phyloP scores from a whole-genome alignment of 2,113 vertebrate species.

The Gnathonemus longibarbis region DNA sequence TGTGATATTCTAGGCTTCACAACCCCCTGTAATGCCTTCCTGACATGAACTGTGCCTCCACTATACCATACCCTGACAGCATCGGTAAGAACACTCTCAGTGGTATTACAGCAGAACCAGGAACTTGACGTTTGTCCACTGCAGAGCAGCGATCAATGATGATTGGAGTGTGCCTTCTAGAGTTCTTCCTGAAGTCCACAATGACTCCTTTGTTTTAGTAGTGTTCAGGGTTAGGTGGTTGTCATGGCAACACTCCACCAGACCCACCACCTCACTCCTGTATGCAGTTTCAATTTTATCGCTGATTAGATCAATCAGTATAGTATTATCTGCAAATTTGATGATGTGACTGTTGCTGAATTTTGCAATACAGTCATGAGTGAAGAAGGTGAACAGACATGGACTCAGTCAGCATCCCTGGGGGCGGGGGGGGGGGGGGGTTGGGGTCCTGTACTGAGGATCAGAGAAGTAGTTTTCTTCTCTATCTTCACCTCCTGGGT shows the following conservation, averaged over 20 bases:
- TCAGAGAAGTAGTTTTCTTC: not conserved
- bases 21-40: not conserved
- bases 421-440: not conserved
- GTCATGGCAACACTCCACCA: not conserved
- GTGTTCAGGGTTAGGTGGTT: not conserved
- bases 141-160: not conserved
- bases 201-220: not conserved
- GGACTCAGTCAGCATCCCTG: not conserved
- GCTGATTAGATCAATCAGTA: not conserved
- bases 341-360: not conserved
- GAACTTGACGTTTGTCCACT: not conserved
- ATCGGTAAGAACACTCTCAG: not conserved
- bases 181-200: not conserved
- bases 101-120: not conserved
- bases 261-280: not conserved
- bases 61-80: not conserved
- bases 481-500: not conserved
- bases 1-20: not conserved
- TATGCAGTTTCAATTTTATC: not conserved
- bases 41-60: not conserved
- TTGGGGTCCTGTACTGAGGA: not conserved
- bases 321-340: not conserved
- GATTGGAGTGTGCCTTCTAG: not conserved
- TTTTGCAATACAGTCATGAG: not conserved
- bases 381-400: not conserved